These are phyloP conservation scores for Aphaenogaster rudis DNA, from an alignment of 1,140 invertebrate genomes.

Conservation along the genomic window DNA sequence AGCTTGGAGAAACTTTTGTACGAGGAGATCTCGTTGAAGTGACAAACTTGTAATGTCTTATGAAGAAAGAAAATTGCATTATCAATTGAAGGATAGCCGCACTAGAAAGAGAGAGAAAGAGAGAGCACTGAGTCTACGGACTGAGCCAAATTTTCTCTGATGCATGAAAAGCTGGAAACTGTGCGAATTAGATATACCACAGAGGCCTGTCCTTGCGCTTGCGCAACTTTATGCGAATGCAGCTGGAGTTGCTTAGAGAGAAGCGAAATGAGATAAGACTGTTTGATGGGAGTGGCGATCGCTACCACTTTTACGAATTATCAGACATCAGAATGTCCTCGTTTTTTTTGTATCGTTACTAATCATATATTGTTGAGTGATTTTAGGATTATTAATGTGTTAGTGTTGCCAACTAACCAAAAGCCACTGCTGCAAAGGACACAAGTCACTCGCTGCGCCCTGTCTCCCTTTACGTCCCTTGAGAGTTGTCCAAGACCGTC, in stretches of 20 bases:
- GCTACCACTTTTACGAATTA: slow-evolving; percentile 5
- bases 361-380: slow-evolving; percentile 86
- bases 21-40: slow-evolving; percentile 31
- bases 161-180: slow-evolving; percentile 71
- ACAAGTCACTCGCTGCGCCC: slow-evolving; percentile 84
- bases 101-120: slow-evolving; percentile 16
- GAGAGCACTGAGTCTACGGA: not conserved
- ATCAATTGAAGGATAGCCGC: not conserved
- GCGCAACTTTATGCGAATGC: slow-evolving; percentile 57
- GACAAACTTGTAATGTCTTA: not conserved
- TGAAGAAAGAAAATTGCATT: not conserved
- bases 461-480: slow-evolving; percentile 78
- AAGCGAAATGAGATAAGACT: slow-evolving; percentile 9
- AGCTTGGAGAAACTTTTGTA: not conserved
- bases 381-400: slow-evolving; percentile 85
- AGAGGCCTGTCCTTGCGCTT: slow-evolving; percentile 56
- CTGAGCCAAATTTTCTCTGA: slow-evolving; percentile 18
- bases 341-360: slow-evolving; percentile 80
- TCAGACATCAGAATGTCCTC: slow-evolving; percentile 72
- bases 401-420: slow-evolving; percentile 86
- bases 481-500: slow-evolving; percentile 33
- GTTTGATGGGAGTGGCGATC: not conserved
- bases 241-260: slow-evolving; percentile 11
- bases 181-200: slow-evolving; percentile 52
- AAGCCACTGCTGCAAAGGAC: slow-evolving; percentile 84